Base-by-base conservation (phyloP, 2,888 invertebrate genomes). In the Cosmorhoe ocellata region DNA sequence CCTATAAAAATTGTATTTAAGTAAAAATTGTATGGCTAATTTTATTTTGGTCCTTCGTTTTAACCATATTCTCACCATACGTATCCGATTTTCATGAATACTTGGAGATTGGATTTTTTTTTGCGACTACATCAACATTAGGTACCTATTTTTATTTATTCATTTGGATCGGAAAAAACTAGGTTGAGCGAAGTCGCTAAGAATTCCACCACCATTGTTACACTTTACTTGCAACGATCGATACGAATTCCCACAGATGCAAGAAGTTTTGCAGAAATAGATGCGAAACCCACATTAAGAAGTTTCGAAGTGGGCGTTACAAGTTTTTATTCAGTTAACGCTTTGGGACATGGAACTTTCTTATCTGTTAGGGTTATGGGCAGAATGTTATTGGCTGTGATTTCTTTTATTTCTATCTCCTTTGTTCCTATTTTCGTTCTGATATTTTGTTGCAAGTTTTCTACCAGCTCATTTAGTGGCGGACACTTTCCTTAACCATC, bases 171-270 rank as follows among this genome's bases (percentile, higher is more conserved):
- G 2, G 4, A 18, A 18, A 18, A 18, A 18, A 4, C 18, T 18
- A 2, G 18, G 4, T 3, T 3, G 4, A 18, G 2, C 18, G 4
- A 24, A 24, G 7, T 24, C 12, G 1, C 13, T 13, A 32, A 32
- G 7, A 11, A 11, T 22, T 31, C 30, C 10, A 31, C 32, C 13
- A 1, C 13, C 12, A 31, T 4, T 31, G 7, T 12, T 11, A 27
- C 26, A 22, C 22, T 26, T 31, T 30, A 10, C 30, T 18, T 71
- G 71, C 68, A 69, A 48, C 65, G 75, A 66, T 74, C 73, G 66
- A 72, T 74, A 64, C 47, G 30, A 57, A 56, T 58, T 64, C 55
- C 44, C 49, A 14, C 38, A 32, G 45, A 44, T 55, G 40, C 41
- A 36, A 51, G 38, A 62, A 69, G 59, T 58, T 63, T 52, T 51